phyloP scores from a whole-genome alignment of 2,113 vertebrate genomes.

The Procavia capensis region DNA sequence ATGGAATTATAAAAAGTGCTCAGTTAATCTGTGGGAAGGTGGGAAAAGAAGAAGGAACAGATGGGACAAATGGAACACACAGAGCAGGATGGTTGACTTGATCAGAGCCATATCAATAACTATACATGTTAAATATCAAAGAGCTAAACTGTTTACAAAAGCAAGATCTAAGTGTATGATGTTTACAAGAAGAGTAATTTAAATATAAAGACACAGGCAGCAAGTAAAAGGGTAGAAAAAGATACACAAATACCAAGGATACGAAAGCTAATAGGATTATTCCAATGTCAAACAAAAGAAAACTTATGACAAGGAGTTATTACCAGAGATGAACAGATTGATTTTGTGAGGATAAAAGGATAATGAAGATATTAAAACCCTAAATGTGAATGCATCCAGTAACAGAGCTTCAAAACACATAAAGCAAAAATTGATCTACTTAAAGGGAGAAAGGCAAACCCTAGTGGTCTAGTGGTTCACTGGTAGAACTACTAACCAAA shows the following conservation, averaged over 20 bases:
- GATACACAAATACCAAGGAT: neutral
- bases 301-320: neutral
- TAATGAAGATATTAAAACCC: neutral
- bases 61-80: neutral
- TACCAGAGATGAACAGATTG: neutral
- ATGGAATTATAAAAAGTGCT: neutral
- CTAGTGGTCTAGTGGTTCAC: too few relatives aligned
- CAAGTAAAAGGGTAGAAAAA: neutral
- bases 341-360: constrained; percentile 35
- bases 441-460: constrained; percentile 18
- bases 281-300: neutral
- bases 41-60: neutral
- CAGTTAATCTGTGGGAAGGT: neutral
- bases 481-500: too few relatives aligned
- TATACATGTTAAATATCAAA: neutral
- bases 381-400: neutral
- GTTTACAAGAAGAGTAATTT: neutral
- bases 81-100: neutral
- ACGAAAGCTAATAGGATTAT: neutral
- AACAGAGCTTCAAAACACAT: constrained; percentile 17
- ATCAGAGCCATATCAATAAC: neutral
- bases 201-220: neutral
- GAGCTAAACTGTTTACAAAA: neutral
- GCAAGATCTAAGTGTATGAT: neutral
- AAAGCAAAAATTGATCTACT: neutral